Evolutionary conservation across 2,113 vertebrate species (phyloP).

Genomic region (Mormyrus iriodes): DNA sequence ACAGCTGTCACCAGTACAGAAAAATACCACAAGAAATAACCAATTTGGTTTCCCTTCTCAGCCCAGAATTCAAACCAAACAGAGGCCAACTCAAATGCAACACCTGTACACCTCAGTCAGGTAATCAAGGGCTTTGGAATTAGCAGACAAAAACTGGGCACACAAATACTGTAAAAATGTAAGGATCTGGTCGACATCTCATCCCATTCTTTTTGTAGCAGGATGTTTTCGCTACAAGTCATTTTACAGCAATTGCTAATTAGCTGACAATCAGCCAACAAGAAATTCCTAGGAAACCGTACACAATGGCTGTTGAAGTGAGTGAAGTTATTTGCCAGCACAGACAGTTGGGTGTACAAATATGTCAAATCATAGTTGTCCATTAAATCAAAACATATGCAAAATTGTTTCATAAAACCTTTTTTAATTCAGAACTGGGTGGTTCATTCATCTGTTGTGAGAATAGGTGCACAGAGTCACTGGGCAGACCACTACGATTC

Average conservation of each 20-base stretch:
- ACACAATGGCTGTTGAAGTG: background rate
- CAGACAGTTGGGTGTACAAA: background rate
- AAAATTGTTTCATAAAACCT: background rate
- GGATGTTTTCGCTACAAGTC: background rate
- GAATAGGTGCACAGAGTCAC: background rate
- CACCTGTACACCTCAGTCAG: background rate
- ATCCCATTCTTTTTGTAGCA: background rate
- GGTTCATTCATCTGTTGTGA: background rate
- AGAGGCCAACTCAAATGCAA: background rate
- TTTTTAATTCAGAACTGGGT: background rate
- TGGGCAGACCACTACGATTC: background rate
- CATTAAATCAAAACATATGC: background rate
- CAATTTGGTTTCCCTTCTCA: background rate
- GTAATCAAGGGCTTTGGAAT: background rate
- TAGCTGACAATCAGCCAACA: background rate
- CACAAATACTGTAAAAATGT: background rate
- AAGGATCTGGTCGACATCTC: too few species aligned
- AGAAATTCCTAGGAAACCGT: background rate
- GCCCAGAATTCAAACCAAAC: background rate
- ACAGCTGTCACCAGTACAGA: background rate
- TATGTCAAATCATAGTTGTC: background rate
- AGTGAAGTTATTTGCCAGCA: background rate
- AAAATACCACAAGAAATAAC: background rate
- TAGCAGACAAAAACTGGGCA: background rate
- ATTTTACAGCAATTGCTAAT: background rate